Evolutionary conservation across 2,888 invertebrate genomes (phyloP).

Genomic region (Troilus luridus): DNA sequence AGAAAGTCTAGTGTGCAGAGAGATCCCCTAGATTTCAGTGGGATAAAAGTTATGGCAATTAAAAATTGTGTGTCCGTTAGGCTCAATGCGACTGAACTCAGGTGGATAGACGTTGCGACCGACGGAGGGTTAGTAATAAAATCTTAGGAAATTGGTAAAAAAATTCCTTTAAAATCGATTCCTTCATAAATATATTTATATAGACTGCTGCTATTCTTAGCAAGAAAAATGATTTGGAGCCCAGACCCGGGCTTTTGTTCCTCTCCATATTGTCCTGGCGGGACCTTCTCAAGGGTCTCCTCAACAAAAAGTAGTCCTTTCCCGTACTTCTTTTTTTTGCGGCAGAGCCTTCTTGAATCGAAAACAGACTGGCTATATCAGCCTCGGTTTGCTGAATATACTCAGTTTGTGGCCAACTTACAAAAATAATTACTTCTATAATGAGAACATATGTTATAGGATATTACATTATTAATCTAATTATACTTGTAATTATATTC

Average conservation of each 20-base stretch:
- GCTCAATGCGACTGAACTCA: no score
- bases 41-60: no score
- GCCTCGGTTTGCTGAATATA: neutral
- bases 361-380: neutral
- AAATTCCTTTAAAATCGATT: neutral
- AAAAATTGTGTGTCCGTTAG: no score
- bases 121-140: neutral
- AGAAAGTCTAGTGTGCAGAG: no score
- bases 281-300: neutral
- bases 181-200: conserved; percentile 25
- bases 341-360: neutral
- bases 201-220: neutral
- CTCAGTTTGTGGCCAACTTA: neutral
- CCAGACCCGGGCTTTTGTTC: neutral
- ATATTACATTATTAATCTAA: no score
- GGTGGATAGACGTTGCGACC: no score
- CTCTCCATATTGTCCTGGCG: neutral
- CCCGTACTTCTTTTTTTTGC: neutral
- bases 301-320: neutral
- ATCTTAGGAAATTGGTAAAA: neutral
- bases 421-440: neutral
- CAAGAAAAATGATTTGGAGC: neutral
- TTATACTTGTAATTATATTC: no score
- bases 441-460: no score
- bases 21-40: no score